Evolutionary conservation across 2,888 invertebrate species (phyloP).

Genomic region (Acleris holmiana): DNA sequence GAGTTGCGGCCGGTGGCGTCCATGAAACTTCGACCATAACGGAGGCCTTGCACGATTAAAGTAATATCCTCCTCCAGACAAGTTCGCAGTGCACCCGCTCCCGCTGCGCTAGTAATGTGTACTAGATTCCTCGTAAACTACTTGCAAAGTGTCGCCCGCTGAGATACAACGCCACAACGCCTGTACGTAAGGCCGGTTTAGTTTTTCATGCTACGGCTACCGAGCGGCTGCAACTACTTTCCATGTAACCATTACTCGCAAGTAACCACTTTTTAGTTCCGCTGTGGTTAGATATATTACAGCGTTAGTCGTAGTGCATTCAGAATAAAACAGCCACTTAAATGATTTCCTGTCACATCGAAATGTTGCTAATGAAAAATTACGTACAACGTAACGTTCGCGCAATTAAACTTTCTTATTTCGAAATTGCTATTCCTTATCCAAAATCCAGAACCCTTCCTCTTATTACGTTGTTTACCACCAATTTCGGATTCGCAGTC

Average conservation of each 20-base stretch:
- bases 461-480: neutral
- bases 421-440: neutral
- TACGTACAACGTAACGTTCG: too few relatives aligned
- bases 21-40: conserved; percentile 67
- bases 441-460: neutral
- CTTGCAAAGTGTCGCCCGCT: conserved; percentile 50
- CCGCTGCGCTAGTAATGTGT: conserved; percentile 54
- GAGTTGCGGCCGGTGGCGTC: conserved; percentile 47
- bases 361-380: too few relatives aligned
- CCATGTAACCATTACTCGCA: conserved; percentile 18
- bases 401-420: too few relatives aligned
- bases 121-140: conserved; percentile 56
- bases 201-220: conserved; percentile 31
- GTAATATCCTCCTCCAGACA: conserved; percentile 62
- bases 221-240: conserved; percentile 11
- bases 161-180: conserved; percentile 27
- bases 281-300: neutral
- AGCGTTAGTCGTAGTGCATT: neutral
- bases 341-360: too few relatives aligned
- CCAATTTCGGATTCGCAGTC: conserved; percentile 15
- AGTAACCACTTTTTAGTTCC: conserved; percentile 9
- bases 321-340: neutral
- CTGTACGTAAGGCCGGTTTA: conserved; percentile 30
- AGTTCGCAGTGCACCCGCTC: conserved; percentile 54
- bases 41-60: conserved; percentile 68